Percentiles rank a stretch among this genome's conserved stretches.
Conservation (phyloP, 1,140 invertebrate genomes). For the Micrasema minimum region DNA sequence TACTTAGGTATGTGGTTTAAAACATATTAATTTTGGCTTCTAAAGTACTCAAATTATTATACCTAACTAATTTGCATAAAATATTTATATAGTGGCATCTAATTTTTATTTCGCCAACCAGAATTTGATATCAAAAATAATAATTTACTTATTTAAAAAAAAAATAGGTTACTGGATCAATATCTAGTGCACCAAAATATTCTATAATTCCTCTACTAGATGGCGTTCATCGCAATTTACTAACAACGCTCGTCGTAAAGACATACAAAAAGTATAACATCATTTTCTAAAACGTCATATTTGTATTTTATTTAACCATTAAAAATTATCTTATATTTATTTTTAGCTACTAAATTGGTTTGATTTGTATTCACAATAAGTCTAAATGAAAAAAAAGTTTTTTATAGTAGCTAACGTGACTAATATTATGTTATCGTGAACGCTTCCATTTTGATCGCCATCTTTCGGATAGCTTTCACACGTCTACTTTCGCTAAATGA, state of each 20-base stretch:
- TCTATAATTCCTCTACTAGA: constrained; percentile 9
- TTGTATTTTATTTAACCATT: too few relatives aligned
- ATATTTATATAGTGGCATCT: constrained; percentile 13
- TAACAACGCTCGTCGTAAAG: not conserved
- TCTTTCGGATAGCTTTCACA: constrained; percentile 44
- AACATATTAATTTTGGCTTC: too few relatives aligned
- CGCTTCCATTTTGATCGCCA: constrained; percentile 44
- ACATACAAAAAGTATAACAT: too few relatives aligned
- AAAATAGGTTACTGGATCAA: constrained; percentile 17
- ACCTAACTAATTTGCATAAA: too few relatives aligned
- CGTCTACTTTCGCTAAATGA: constrained; percentile 38
- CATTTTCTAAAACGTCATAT: too few relatives aligned
- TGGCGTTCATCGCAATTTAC: constrained; percentile 5
- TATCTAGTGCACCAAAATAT: constrained; percentile 23
- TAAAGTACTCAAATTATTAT: too few relatives aligned
- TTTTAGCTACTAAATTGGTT: too few relatives aligned
- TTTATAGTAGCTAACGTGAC: constrained; percentile 30
- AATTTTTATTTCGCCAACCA: constrained; percentile 9
- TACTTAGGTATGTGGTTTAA: too few relatives aligned
- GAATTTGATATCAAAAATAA: not conserved
- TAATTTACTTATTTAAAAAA: not conserved
- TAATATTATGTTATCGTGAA: constrained; percentile 35
- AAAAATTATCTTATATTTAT: too few relatives aligned
- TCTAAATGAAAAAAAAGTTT: too few relatives aligned
- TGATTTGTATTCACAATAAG: too few relatives aligned